A percentile compares a stretch with the other conserved stretches of the same genome.
Conservation (phyloP, 2,113 vertebrate genomes). For the Chaetodon trifascialis region DNA sequence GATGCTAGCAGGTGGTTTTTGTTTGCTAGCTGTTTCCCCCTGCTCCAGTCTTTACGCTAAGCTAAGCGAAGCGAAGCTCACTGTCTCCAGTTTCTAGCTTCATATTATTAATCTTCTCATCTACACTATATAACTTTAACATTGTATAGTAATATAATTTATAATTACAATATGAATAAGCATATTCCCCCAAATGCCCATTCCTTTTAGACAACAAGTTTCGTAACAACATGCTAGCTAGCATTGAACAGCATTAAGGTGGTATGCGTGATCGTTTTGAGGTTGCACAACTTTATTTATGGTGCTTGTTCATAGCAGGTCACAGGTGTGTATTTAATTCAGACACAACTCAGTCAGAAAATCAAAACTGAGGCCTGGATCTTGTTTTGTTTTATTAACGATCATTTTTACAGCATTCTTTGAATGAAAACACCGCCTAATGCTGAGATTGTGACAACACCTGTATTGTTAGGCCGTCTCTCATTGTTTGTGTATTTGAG, state of each 20-base stretch:
- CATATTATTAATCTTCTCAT: no score
- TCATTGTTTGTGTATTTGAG: slow-evolving; percentile 48
- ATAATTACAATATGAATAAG: no score
- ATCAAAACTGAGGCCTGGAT: background rate
- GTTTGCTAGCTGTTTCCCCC: no score
- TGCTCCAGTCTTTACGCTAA: no score
- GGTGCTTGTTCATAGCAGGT: background rate
- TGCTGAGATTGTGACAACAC: slow-evolving; percentile 38
- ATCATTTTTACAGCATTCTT: slow-evolving; percentile 18
- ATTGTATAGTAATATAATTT: no score
- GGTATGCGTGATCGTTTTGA: background rate
- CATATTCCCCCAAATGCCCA: background rate
- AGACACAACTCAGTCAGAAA: background rate
- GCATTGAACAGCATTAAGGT: background rate
- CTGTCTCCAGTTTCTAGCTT: no score
- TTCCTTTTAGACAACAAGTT: background rate
- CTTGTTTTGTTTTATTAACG: slow-evolving; percentile 3
- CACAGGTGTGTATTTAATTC: slow-evolving; percentile 18
- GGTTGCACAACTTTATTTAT: background rate
- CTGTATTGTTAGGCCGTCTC: slow-evolving; percentile 32
- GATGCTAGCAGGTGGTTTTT: no score
- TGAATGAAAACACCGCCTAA: slow-evolving; percentile 26
- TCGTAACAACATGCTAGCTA: background rate
- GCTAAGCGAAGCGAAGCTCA: no score
- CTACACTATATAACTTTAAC: no score